A percentile compares a stretch with the other conserved stretches of the same genome.
Conservation (phyloP, 2,888 invertebrate genomes). For the Pemphredon lugubris region DNA sequence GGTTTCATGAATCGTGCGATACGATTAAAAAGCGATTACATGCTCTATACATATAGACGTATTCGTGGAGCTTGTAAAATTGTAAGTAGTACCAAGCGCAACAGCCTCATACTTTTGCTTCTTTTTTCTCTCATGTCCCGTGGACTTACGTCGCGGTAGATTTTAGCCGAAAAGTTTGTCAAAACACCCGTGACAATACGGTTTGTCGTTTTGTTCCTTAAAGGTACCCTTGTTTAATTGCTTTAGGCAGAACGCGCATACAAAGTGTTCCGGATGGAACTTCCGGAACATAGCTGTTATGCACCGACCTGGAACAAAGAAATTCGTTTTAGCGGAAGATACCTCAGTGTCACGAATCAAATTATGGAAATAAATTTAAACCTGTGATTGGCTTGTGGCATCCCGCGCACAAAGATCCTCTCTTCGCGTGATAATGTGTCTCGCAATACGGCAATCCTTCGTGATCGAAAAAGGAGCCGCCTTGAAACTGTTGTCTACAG, state of each 20-base stretch:
- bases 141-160: constrained; percentile 32
- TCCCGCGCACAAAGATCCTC: constrained; percentile 98
- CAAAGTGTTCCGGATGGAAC: constrained; percentile 99
- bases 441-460: constrained; percentile 99
- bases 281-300: constrained; percentile 99
- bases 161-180: constrained; percentile 96
- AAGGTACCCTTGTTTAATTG: constrained; percentile 99
- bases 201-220: constrained; percentile 99
- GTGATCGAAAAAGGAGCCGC: constrained; percentile 99
- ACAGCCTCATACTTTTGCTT: constrained; percentile 32
- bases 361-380: constrained; percentile 54
- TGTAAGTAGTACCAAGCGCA: constrained; percentile 40
- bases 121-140: constrained; percentile 48
- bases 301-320: constrained; percentile 87
- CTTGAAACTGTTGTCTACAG: constrained; percentile 97
- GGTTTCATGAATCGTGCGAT: background rate
- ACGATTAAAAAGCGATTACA: constrained; percentile 48
- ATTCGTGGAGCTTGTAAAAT: constrained; percentile 34
- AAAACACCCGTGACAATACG: constrained; percentile 99
- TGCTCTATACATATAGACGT: constrained; percentile 23
- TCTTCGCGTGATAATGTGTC: constrained; percentile 98
- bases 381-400: constrained; percentile 98
- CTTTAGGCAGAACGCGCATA: constrained; percentile 99
- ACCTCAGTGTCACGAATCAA: background rate
- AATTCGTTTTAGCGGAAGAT: background rate